Conservation (phyloP, 2,888 invertebrate species). For the Ctena decussata region DNA sequence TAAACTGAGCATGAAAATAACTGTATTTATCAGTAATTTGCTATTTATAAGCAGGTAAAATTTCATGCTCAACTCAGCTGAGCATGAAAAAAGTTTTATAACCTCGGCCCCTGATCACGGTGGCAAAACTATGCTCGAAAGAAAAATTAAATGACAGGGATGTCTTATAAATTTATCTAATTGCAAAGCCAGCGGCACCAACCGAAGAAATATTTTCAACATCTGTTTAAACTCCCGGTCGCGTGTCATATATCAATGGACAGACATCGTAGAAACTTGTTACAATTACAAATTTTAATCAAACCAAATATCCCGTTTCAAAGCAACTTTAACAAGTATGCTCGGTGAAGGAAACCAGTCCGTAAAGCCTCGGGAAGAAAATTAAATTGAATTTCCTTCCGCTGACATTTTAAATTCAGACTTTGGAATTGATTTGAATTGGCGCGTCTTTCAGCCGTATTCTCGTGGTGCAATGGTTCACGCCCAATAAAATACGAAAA, state of each 20-base stretch:
- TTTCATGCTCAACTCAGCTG: too few relatives aligned
- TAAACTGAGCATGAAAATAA: too few relatives aligned
- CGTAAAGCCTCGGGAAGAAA: neutral
- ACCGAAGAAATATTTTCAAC: constrained; percentile 4
- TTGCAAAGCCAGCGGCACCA: neutral
- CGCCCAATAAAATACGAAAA: constrained; percentile 3
- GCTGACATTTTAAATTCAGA: constrained; percentile 5
- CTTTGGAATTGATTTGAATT: constrained; percentile 2
- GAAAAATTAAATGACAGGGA: too few relatives aligned
- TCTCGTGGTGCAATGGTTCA: neutral
- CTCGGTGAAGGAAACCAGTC: neutral
- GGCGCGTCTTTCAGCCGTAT: neutral
- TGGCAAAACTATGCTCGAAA: too few relatives aligned
- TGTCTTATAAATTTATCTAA: neutral
- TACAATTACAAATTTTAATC: constrained; percentile 12
- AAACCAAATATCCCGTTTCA: constrained; percentile 1
- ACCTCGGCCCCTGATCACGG: too few relatives aligned
- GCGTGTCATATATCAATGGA: constrained; percentile 12
- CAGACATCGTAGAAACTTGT: neutral
- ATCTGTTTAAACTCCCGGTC: neutral
- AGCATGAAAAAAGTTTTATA: too few relatives aligned
- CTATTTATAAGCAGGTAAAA: too few relatives aligned
- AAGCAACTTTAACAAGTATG: neutral
- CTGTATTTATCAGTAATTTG: too few relatives aligned
- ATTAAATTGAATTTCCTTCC: constrained; percentile 7